Percentiles rank a stretch among this genome's conserved stretches.
These are phyloP conservation scores for Cichladusa arquata DNA, from an alignment of 2,113 vertebrate species.

Conservation along the genomic window DNA sequence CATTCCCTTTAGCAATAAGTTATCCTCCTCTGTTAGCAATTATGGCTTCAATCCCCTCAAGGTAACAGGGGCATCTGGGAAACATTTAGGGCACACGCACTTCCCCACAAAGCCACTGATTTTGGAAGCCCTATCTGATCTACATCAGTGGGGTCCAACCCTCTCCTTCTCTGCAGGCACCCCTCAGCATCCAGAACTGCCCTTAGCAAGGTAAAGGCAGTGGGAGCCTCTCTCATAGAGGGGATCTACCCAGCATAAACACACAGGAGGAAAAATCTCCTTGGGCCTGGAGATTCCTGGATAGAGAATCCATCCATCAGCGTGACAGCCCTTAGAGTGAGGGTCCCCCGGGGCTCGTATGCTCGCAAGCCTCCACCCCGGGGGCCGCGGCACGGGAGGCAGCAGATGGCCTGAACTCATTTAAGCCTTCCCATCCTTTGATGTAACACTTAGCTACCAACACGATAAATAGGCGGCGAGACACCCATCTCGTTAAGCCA, in stretches of 20 bases:
- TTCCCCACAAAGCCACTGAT: not conserved
- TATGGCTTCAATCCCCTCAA: not conserved
- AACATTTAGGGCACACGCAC: not conserved
- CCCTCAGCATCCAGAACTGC: rapidly evolving
- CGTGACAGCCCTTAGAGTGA: not conserved
- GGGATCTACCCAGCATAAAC: not conserved
- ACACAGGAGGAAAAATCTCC: not conserved
- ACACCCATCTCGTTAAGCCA: conserved; percentile 44
- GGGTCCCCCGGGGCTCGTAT: not conserved
- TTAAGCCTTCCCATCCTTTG: conserved; percentile 39
- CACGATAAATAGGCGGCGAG: not conserved
- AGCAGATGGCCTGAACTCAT: conserved; percentile 43
- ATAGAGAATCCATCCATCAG: conserved; percentile 19
- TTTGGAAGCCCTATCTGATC: not conserved
- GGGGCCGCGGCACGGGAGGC: not conserved
- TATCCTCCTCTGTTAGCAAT: not conserved
- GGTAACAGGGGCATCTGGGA: not conserved
- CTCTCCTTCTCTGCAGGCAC: not conserved
- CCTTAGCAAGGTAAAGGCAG: not conserved
- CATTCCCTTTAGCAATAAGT: not conserved
- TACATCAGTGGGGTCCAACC: not conserved
- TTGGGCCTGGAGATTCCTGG: not conserved
- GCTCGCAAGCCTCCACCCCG: not conserved
- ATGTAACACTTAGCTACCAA: conserved; percentile 20
- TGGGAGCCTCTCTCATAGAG: rapidly evolving